phyloP scores from a whole-genome alignment of 2,113 vertebrate species.

The Tichodroma muraria region DNA sequence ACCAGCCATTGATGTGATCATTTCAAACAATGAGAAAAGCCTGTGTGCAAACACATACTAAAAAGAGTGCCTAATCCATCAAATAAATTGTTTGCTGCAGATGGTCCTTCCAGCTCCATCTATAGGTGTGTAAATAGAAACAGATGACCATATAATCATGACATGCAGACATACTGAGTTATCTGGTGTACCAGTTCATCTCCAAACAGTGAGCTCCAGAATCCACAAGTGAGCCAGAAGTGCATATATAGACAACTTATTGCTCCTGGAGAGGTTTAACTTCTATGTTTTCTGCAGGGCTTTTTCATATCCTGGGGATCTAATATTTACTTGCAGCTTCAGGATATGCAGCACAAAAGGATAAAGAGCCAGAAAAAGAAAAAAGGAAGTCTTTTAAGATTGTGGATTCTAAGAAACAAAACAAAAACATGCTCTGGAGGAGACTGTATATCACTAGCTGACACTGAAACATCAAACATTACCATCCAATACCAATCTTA shows the following conservation, averaged over 20 bases:
- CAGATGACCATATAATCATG: not conserved
- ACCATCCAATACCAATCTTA: not conserved
- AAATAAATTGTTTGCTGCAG: not conserved
- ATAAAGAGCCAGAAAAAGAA: not conserved
- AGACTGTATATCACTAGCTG: not conserved
- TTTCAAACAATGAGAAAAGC: slow-evolving; percentile 1
- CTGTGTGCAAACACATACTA: not conserved
- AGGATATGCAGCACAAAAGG: not conserved
- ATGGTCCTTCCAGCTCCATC: not conserved
- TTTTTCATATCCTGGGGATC: not conserved
- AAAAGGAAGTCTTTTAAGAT: not conserved
- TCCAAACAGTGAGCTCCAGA: not conserved
- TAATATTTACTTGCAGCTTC: not conserved
- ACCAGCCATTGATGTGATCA: not conserved
- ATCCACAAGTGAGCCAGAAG: not conserved
- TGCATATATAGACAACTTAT: not conserved
- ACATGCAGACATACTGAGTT: not conserved
- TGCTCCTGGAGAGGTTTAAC: not conserved
- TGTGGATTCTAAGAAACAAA: not conserved
- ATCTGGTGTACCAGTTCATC: not conserved
- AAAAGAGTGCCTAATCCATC: not conserved
- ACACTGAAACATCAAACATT: not conserved
- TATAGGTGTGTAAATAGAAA: not conserved
- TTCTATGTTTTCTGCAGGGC: not conserved
- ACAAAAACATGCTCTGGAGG: not conserved